Evolutionary conservation across 2,888 invertebrate genomes (phyloP), one percentile per base, ranked within the genome.

Genomic region (Campaea margaritaria): DNA sequence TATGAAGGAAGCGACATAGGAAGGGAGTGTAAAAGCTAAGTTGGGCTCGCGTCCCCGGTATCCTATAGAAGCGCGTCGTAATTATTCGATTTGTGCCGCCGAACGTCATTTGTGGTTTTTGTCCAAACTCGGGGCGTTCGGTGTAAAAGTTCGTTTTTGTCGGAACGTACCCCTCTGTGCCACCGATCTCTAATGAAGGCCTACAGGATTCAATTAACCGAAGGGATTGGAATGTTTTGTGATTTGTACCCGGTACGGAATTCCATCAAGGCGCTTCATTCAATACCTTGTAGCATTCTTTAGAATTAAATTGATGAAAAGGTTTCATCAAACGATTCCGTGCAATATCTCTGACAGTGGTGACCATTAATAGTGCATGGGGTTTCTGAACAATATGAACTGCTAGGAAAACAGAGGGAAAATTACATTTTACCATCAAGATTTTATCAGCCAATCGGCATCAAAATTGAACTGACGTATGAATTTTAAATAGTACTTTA

Each of bases 181-280:
- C 67, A 79, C 79, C 78, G 42, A 59, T 73, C 79, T 79, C 82
- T 91, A 91, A 91, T 91, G 88, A 89, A 88, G 89, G 89, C 85
- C 86, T 87, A 85, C 86, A 82, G 87, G 83, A 89, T 90, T 90
- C 90, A 89, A 90, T 91, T 91, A 90, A 87, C 85, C 82, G 80
- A 74, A 80, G 86, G 82, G 83, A 86, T 85, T 79, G 87, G 87
- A 89, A 89, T 89, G 89, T 86, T 89, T 87, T 86, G 88, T 87
- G 87, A 89, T 89, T 89, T 88, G 85, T 86, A 80, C 84, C 75
- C 78, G 75, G 79, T 78, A 78, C 82, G 82, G 80, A 83, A 88
- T 88, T 85, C 84, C 79, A 87, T 87, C 85, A 84, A 78, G 82
- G 83, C 79, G 76, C 71, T 78, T 79, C 82, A 72, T 84, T 83